A percentile compares a stretch with the other conserved stretches of the same genome.
Conservation (phyloP, 92 coral and sea anemone genomes). For the Phenganax subtilis region DNA sequence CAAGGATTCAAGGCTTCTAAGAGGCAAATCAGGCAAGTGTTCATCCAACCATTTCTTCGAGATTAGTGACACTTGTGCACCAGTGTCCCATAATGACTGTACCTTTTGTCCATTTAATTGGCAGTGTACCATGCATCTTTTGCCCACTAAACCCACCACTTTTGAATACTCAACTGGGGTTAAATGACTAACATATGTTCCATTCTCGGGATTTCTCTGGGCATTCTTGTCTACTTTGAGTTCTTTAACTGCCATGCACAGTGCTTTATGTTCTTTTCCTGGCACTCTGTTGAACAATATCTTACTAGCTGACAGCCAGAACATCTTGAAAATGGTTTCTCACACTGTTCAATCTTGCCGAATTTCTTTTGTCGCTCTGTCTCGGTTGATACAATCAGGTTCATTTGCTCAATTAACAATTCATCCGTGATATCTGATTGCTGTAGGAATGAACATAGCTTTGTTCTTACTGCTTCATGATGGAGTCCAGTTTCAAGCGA, state of each 20-base stretch:
- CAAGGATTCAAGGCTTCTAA: slow-evolving; percentile 14
- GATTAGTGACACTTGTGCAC: slow-evolving; percentile 36
- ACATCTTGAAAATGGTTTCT: slow-evolving; percentile 34
- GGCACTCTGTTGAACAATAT: slow-evolving; percentile 48
- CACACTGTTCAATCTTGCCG: not conserved
- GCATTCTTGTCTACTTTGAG: not conserved
- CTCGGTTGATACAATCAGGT: slow-evolving; percentile 16
- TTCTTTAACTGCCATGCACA: slow-evolving; percentile 39
- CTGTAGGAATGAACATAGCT: slow-evolving; percentile 12
- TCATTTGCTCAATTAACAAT: slow-evolving; percentile 18
- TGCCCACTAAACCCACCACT: slow-evolving; percentile 35
- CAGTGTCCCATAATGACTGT: slow-evolving; percentile 33
- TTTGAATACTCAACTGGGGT: slow-evolving; percentile 17
- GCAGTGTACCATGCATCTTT: slow-evolving; percentile 25
- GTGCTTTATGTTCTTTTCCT: slow-evolving; percentile 41
- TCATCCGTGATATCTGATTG: slow-evolving; percentile 15
- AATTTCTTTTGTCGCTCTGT: not conserved
- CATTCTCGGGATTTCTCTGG: slow-evolving; percentile 9
- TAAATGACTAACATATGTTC: slow-evolving; percentile 36
- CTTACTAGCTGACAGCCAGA: slow-evolving; percentile 41
- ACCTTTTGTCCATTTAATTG: slow-evolving; percentile 30
- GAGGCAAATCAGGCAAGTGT: slow-evolving; percentile 24
- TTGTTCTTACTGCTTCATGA: slow-evolving; percentile 25
- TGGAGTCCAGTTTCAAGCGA: slow-evolving; percentile 34
- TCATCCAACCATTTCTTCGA: slow-evolving; percentile 33